Evolutionary conservation across 2,888 invertebrate species (phyloP).

Genomic region (Cepaea hortensis): DNA sequence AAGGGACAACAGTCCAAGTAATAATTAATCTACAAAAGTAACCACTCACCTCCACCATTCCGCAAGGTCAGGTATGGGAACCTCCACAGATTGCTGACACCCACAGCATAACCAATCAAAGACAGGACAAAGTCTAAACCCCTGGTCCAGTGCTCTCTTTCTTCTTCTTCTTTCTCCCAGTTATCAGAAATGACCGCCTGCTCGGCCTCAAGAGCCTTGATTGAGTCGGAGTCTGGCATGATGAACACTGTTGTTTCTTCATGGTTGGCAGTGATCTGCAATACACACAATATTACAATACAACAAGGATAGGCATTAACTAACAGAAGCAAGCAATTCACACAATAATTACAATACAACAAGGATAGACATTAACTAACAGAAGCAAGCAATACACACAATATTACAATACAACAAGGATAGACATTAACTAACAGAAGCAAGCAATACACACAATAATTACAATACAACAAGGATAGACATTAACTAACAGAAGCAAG

Average conservation of each 20-base stretch:
- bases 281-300: no score
- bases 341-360: no score
- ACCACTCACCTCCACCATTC: conserved; percentile 62
- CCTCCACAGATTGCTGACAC: conserved; percentile 64
- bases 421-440: no score
- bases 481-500: no score
- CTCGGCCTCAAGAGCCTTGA: conserved; percentile 12
- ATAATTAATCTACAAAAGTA: not conserved
- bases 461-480: no score
- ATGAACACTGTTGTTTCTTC: conserved; percentile 25
- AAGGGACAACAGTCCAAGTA: no score
- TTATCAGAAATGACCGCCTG: not conserved
- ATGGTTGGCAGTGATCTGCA: not conserved
- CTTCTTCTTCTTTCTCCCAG: conserved; percentile 91
- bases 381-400: no score
- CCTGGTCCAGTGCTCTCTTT: conserved; percentile 82
- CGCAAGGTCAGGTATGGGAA: conserved; percentile 63
- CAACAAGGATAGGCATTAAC: no score
- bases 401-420: no score
- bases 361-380: no score
- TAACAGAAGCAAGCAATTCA: no score
- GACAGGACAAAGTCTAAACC: conserved; percentile 62
- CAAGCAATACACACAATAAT: no score
- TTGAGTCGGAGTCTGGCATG: not conserved
- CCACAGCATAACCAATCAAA: conserved; percentile 64